These are phyloP conservation scores for Incurvaria masculella DNA, from an alignment of 2,888 invertebrate genomes.

Conservation along the genomic window DNA sequence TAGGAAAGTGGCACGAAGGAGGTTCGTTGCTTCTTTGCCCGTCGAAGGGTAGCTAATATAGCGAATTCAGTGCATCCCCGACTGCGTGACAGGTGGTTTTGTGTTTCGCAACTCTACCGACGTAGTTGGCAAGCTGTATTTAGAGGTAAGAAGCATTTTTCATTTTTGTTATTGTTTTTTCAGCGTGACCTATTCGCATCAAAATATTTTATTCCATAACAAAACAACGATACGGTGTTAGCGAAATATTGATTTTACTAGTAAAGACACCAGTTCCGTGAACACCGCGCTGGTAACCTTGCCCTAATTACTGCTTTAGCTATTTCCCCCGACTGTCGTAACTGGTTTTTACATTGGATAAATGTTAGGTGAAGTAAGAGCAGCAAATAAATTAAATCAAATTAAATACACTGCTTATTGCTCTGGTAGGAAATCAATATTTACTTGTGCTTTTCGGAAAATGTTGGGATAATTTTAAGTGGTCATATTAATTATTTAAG, in stretches of 20 bases:
- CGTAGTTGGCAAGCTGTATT: slow-evolving; percentile 36
- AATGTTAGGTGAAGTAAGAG: too few species aligned
- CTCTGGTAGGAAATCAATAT: too few species aligned
- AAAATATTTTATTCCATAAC: neutral
- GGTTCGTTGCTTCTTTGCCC: neutral
- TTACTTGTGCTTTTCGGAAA: too few species aligned
- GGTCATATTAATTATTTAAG: too few species aligned
- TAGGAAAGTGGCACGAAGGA: neutral
- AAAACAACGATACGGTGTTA: neutral
- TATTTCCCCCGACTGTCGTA: too few species aligned
- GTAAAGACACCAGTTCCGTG: neutral
- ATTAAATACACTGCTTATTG: too few species aligned
- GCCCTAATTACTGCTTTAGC: neutral
- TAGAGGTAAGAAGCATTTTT: slow-evolving; percentile 29
- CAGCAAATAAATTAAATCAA: too few species aligned
- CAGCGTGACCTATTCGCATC: too few species aligned
- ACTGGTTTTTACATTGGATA: too few species aligned
- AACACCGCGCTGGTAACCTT: neutral
- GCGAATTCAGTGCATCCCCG: slow-evolving; percentile 18
- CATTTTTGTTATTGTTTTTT: slow-evolving; percentile 1
- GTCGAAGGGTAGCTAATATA: too few species aligned
- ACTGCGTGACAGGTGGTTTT: slow-evolving; percentile 5
- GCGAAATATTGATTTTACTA: neutral
- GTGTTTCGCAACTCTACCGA: slow-evolving; percentile 6
- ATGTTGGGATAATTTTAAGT: too few species aligned